Percentiles rank a stretch among this genome's conserved stretches.
Conservation (phyloP, 2,113 vertebrate genomes). For the Platycercus adscitus region DNA sequence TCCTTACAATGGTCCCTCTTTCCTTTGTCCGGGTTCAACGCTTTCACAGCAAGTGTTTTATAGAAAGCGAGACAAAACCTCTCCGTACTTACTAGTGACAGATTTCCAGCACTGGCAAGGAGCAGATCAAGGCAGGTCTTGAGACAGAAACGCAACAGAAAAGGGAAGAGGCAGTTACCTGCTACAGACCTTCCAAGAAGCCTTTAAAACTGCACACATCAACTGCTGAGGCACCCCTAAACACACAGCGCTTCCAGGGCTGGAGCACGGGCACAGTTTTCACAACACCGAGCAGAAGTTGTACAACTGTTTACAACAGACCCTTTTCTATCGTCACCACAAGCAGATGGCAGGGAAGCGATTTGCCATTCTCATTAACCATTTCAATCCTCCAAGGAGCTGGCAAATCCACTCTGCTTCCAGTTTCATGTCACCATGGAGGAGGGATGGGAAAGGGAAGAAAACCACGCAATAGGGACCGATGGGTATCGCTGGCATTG, state of each 20-base stretch:
- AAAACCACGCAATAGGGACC: accelerated
- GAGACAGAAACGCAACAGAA: background rate
- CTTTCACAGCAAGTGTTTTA: background rate
- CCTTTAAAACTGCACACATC: background rate
- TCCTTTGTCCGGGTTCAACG: background rate
- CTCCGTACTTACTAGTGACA: background rate
- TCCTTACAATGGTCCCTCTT: accelerated
- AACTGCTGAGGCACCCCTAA: background rate
- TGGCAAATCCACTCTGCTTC: background rate
- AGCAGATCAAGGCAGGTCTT: background rate
- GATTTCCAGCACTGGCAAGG: background rate
- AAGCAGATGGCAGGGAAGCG: constrained; percentile 28
- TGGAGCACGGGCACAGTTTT: background rate
- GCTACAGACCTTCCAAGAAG: background rate
- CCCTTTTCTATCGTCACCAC: background rate
- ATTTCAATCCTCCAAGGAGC: background rate
- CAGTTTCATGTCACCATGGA: background rate
- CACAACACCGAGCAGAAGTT: background rate
- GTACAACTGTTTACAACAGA: background rate
- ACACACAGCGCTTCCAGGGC: background rate
- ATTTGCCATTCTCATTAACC: background rate
- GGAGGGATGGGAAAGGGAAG: background rate
- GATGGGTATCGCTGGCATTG: accelerated
- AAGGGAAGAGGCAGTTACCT: background rate
- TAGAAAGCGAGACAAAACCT: background rate